Base-by-base conservation (phyloP, 2,797 vertebrate genomes). In the Fistularia tabacaria region DNA sequence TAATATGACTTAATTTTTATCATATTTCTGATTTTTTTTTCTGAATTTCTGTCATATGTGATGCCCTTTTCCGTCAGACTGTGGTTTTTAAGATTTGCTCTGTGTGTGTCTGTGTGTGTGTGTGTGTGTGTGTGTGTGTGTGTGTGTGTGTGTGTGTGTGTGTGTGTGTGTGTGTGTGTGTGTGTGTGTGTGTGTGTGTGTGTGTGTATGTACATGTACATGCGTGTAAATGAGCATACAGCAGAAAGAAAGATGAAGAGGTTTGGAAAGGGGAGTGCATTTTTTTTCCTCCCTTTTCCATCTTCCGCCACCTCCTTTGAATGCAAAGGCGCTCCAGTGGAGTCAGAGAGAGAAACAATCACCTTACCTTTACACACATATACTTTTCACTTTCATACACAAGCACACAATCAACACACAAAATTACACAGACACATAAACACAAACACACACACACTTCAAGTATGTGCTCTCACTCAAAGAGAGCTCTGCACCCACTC, bases 391-490 rank as follows among this genome's bases (percentile, higher is more conserved):
- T 60, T 71, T 60, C 73, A 72, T 60, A 62, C 54, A 66, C 69
- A 54, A 58, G 25, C 58, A 36, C 66, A 67, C 74, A 74, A 54
- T 59, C 51, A 60, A 65, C 71, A 58, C 61, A 62, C 59, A 57
- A 62, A 37, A 43, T 70, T 68, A 71, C 73, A 50, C 74, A 69
- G 59, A 63, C 57, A 66, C 68, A 56, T 59, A 36, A 63, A 41
- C 64, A 64, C 73, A 72, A 66, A 56, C 61, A 61, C 54, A 47
- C 56, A 38, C 54, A 74, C 71, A 74, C 74, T 76, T 39, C 4
- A 48, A 84, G 84, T 85, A 85, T 84, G 83, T 86, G 86, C 81
- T 85, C 81, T 72, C 82, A 85, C 87, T 88, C 86, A 88, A 85
- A 83, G 74, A 81, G 75, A 77, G 79, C 74, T 81, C 77, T 86